These are phyloP conservation scores for Eublepharis macularius DNA, from an alignment of 2,113 vertebrate species.

Conservation along the genomic window DNA sequence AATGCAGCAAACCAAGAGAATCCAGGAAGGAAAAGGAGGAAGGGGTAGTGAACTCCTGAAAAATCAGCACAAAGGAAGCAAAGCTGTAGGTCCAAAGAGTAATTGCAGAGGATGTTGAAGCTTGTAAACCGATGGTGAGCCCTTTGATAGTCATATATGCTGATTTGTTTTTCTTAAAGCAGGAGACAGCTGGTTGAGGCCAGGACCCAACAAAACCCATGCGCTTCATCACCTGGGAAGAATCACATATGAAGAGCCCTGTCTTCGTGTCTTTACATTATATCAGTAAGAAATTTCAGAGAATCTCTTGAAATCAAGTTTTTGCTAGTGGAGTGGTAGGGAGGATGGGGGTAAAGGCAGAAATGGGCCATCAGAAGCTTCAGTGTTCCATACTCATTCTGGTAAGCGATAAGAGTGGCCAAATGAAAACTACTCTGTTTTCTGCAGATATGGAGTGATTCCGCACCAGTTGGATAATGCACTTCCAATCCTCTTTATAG, in stretches of 20 bases:
- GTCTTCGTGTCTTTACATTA: background rate
- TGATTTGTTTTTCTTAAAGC: background rate
- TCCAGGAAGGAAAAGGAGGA: background rate
- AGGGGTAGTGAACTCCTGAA: background rate
- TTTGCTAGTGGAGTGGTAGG: background rate
- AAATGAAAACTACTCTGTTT: no score
- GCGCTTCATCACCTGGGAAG: no score
- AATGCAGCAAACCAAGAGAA: background rate
- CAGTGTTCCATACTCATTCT: background rate
- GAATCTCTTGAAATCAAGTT: background rate
- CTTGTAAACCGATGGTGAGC: background rate
- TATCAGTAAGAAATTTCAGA: background rate
- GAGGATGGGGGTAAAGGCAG: no score
- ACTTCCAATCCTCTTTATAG: no score
- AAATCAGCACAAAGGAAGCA: background rate
- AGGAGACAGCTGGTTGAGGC: background rate
- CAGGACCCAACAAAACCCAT: background rate
- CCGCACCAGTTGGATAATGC: no score
- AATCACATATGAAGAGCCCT: no score
- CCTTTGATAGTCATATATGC: background rate
- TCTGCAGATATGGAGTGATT: no score
- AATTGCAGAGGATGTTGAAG: background rate
- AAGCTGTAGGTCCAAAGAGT: background rate
- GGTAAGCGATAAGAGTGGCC: background rate
- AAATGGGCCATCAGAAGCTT: background rate